These are phyloP conservation scores for Ondatra zibethicus DNA, from an alignment of 2,113 vertebrate species.

Conservation along the genomic window DNA sequence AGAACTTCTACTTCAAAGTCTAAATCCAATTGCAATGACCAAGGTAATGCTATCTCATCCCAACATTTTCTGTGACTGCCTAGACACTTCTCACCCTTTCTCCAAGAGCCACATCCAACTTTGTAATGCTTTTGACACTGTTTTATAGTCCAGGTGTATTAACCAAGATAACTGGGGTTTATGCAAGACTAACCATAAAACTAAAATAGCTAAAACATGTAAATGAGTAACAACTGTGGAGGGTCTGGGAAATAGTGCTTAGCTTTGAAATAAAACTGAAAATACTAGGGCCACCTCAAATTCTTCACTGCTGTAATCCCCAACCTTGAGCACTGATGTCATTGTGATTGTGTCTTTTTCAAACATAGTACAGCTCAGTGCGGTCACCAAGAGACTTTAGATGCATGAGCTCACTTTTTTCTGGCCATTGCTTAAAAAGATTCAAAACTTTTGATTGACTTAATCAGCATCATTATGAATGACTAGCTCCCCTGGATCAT, in stretches of 20 bases:
- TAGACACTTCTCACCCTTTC: neutral
- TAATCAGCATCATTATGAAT: neutral
- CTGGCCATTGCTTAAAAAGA: neutral
- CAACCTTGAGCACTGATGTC: neutral
- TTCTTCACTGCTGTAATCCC: neutral
- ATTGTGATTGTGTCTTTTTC: neutral
- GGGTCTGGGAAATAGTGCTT: neutral
- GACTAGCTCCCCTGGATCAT: neutral
- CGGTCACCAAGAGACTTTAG: neutral
- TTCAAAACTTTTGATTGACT: neutral
- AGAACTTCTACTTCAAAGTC: neutral
- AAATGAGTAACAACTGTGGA: neutral
- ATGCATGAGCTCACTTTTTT: neutral
- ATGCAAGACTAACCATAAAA: neutral
- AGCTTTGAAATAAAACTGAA: neutral
- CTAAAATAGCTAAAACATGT: neutral
- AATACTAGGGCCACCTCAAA: neutral
- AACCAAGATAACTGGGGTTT: neutral
- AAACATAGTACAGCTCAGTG: neutral
- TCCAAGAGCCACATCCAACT: neutral
- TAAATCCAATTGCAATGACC: neutral
- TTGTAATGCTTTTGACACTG: neutral
- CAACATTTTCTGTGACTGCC: neutral
- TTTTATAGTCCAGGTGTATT: neutral
- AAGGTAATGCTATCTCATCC: neutral